Conservation (phyloP, 2,888 invertebrate genomes). For the Unio pictorum region DNA sequence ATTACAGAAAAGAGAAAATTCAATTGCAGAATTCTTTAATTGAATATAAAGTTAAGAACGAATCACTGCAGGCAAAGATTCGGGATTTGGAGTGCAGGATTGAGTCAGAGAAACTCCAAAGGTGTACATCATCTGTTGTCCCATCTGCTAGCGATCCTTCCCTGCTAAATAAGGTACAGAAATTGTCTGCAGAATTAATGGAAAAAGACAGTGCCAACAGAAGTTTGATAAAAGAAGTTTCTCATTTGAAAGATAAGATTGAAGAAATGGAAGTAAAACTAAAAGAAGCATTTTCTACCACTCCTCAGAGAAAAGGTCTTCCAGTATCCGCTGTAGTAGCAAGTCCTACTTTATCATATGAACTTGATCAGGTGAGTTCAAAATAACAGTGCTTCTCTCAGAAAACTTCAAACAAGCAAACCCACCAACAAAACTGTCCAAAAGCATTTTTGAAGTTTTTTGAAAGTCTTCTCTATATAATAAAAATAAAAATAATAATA, state of each 20-base stretch:
- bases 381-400: background rate
- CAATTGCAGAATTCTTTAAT: constrained; percentile 41
- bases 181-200: constrained; percentile 19
- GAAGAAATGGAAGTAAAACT: constrained; percentile 29
- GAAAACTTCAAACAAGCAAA: background rate
- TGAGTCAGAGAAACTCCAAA: constrained; percentile 10
- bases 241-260: constrained; percentile 32
- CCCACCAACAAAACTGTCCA: too few relatives aligned
- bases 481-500: too few relatives aligned
- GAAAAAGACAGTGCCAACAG: constrained; percentile 26
- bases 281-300: background rate
- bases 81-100: constrained; percentile 14
- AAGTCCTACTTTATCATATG: background rate
- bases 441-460: too few relatives aligned
- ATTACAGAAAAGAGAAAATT: constrained; percentile 47
- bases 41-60: constrained; percentile 36
- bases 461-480: too few relatives aligned
- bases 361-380: background rate
- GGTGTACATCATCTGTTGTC: constrained; percentile 1
- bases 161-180: constrained; percentile 34
- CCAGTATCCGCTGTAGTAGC: too few relatives aligned
- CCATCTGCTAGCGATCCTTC: constrained; percentile 13
- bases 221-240: constrained; percentile 30
- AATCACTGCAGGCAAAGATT: constrained; percentile 28
- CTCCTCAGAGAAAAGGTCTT: too few relatives aligned